Evolutionary conservation across 2,113 vertebrate genomes (phyloP).

Genomic region (Burhinus bistriatus): DNA sequence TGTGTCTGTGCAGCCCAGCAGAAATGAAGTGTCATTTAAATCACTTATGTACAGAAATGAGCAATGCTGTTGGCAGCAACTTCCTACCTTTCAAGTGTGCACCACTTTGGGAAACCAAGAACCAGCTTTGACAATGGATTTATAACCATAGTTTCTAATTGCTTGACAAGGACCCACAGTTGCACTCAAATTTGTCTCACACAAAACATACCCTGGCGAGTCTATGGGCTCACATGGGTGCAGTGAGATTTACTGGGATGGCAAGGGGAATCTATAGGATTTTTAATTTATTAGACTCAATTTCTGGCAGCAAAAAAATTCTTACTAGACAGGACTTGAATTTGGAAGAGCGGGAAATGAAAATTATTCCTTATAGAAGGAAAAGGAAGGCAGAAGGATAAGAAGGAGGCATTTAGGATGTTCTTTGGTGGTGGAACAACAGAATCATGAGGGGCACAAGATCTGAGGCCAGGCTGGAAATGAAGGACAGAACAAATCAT

Average conservation of each 20-base stretch:
- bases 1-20: slow-evolving; percentile 4
- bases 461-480: background rate
- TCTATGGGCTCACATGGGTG: background rate
- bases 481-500: background rate
- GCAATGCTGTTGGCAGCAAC: background rate
- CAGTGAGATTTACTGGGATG: background rate
- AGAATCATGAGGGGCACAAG: background rate
- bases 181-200: background rate
- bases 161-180: background rate
- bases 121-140: background rate
- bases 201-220: background rate
- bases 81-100: background rate
- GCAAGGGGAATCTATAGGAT: background rate
- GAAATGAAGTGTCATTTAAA: slow-evolving; percentile 23
- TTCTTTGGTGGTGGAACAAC: background rate
- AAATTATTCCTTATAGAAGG: background rate
- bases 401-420: background rate
- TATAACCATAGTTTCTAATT: background rate
- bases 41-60: background rate
- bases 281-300: background rate
- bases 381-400: background rate
- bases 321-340: background rate
- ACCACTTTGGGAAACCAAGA: background rate
- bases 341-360: background rate
- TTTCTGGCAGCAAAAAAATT: background rate